Conservation (phyloP, 2,888 invertebrate genomes). For the Mimachlamys varia region DNA sequence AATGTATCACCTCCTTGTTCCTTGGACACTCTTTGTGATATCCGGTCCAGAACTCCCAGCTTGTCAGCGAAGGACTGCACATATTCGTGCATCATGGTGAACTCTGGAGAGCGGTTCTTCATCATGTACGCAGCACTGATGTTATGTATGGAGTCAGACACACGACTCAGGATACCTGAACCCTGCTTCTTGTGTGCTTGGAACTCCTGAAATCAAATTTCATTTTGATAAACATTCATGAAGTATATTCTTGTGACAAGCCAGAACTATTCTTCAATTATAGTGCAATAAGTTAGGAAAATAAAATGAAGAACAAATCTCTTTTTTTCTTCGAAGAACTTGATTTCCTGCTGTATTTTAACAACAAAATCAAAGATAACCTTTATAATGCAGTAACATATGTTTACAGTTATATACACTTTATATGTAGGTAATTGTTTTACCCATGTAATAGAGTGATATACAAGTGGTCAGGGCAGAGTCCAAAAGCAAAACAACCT, state of each 20-base stretch:
- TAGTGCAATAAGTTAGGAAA: too few relatives aligned
- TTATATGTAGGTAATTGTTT: too few relatives aligned
- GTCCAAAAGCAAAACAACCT: too few relatives aligned
- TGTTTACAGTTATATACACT: too few relatives aligned
- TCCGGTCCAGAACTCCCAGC: constrained; percentile 85
- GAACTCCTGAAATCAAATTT: constrained; percentile 84
- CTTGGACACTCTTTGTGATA: constrained; percentile 86
- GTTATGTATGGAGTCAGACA: constrained; percentile 85
- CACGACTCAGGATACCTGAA: constrained; percentile 84
- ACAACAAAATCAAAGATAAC: too few relatives aligned
- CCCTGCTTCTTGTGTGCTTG: constrained; percentile 85
- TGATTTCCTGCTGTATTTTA: too few relatives aligned
- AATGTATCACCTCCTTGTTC: constrained; percentile 83
- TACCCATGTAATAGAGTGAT: too few relatives aligned
- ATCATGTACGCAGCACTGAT: constrained; percentile 84
- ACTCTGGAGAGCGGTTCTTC: constrained; percentile 85
- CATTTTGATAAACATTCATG: neutral
- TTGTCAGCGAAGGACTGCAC: constrained; percentile 86
- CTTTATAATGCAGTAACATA: too few relatives aligned
- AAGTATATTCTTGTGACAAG: neutral
- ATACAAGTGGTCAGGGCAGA: too few relatives aligned
- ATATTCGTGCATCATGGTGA: constrained; percentile 86
- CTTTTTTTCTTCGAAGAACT: neutral
- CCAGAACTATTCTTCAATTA: too few relatives aligned
- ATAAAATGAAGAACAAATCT: too few relatives aligned